Conservation (phyloP, 1,140 invertebrate species). For the Leptopilina clavipes region DNA sequence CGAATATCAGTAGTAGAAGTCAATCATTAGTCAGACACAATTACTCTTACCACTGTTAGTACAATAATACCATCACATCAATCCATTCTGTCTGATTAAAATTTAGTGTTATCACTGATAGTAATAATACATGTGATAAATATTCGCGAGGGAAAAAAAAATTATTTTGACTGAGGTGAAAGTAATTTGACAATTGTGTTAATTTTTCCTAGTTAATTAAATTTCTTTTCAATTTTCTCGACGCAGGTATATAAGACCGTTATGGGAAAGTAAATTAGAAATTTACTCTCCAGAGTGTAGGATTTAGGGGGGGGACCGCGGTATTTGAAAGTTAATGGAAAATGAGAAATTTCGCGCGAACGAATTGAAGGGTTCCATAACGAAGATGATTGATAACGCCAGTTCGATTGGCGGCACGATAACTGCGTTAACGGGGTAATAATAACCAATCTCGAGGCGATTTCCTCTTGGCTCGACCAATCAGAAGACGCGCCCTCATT, state of each 20-base stretch:
- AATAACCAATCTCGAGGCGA: slow-evolving; percentile 74
- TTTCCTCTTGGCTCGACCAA: slow-evolving; percentile 71
- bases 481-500: slow-evolving; percentile 72
- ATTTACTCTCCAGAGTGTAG: slow-evolving; percentile 27
- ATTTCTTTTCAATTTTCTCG: slow-evolving; percentile 3
- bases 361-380: slow-evolving; percentile 60
- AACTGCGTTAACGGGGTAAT: slow-evolving; percentile 71
- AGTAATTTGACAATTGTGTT: neutral
- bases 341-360: slow-evolving; percentile 53
- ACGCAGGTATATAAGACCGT: neutral
- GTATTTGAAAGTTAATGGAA: slow-evolving; percentile 30
- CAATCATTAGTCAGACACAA: too few species aligned
- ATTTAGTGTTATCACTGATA: too few species aligned
- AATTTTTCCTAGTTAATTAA: neutral
- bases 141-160: too few species aligned
- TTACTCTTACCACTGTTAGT: too few species aligned
- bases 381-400: slow-evolving; percentile 64
- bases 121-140: too few species aligned
- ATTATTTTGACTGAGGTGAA: too few species aligned
- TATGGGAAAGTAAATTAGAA: slow-evolving; percentile 10
- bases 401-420: slow-evolving; percentile 59
- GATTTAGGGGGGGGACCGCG: slow-evolving; percentile 34
- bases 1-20: too few species aligned
- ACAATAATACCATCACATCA: too few species aligned
- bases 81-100: too few species aligned